Percentiles rank a stretch among this genome's conserved stretches.
phyloP scores from a whole-genome alignment of 2,797 vertebrate genomes.

The Sparidentex hasta region DNA sequence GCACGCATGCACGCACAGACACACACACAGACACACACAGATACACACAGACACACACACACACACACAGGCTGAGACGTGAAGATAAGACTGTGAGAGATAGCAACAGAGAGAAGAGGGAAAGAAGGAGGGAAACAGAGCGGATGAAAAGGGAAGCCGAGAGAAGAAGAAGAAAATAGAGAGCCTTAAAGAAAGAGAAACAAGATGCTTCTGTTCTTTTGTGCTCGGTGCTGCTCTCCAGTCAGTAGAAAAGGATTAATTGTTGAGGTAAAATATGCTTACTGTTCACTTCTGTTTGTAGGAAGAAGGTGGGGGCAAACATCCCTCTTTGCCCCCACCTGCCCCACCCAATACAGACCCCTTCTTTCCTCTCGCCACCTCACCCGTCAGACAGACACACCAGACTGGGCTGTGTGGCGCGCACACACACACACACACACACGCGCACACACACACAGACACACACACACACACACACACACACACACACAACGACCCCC shows the following conservation, averaged over 20 bases:
- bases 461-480: slow-evolving; percentile 33
- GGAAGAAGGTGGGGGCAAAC: background rate
- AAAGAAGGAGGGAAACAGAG: slow-evolving; percentile 6
- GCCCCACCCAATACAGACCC: slow-evolving; percentile 23
- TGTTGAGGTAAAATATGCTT: slow-evolving; percentile 71
- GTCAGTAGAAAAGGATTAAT: slow-evolving; percentile 63
- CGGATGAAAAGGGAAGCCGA: slow-evolving; percentile 12
- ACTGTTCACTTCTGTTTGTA: slow-evolving; percentile 64
- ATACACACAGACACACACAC: slow-evolving; percentile 29
- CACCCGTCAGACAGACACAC: slow-evolving; percentile 49
- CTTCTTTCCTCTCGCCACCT: slow-evolving; percentile 25
- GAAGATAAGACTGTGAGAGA: slow-evolving; percentile 60
- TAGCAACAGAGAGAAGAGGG: slow-evolving; percentile 28
- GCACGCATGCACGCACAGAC: slow-evolving; percentile 22
- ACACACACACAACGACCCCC: slow-evolving; percentile 29
- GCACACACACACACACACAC: slow-evolving; percentile 32
- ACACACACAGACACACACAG: slow-evolving; percentile 39
- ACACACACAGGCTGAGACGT: slow-evolving; percentile 50
- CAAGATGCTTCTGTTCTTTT: slow-evolving; percentile 49
- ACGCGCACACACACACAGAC: slow-evolving; percentile 28
- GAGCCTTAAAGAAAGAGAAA: slow-evolving; percentile 41
- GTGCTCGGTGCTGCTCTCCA: slow-evolving; percentile 49
- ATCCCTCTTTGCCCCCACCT: background rate
- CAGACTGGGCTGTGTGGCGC: slow-evolving; percentile 28
- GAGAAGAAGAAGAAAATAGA: slow-evolving; percentile 11